Base-by-base conservation (phyloP, 2,888 invertebrate species). In the Zhuqinia jingwanae region DNA sequence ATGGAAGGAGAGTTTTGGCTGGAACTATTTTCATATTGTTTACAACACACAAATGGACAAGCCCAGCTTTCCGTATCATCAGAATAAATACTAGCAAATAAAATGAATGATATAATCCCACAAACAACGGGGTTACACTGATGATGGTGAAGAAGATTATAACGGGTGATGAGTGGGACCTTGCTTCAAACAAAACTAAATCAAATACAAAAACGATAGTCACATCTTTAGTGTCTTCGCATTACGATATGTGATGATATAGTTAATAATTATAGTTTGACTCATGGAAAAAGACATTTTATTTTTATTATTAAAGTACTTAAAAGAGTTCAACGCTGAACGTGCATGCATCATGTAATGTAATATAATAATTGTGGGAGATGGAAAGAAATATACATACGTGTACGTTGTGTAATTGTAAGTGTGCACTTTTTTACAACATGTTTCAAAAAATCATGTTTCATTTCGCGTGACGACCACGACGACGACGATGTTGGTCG, bases 381-480 rank as follows among this genome's bases (percentile, higher is more conserved):
- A n/a, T n/a, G n/a, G n/a, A n/a, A n/a, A n/a, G n/a, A n/a, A n/a
- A n/a, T n/a, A n/a, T n/a, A n/a, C n/a, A n/a, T n/a, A n/a, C n/a
- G n/a, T n/a, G n/a, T n/a, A n/a, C n/a, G n/a, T n/a, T n/a, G n/a
- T n/a, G n/a, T n/a, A n/a, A n/a, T n/a, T n/a, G n/a, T n/a, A n/a
- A 25, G 10, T 60, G 11, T 25, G 58, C 58, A 60, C 15, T 53
- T 53, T 20, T 53, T 20, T 3, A 15, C 22, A 60, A 60, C 58
- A 65, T 65, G n/a, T n/a, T n/a, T n/a, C n/a, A n/a, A n/a, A n/a
- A n/a, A n/a, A n/a, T n/a, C n/a, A n/a, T n/a, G 63, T 13, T 65
- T 78, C 53, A 79, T 68, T 68, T 79, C 47, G 79, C 68, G 79
- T 79, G 79, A 68, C 68, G 47, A 22, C 25, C 10, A n/a, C 50